Conservation (phyloP, 2,888 invertebrate species). For the Tipula confusa region DNA sequence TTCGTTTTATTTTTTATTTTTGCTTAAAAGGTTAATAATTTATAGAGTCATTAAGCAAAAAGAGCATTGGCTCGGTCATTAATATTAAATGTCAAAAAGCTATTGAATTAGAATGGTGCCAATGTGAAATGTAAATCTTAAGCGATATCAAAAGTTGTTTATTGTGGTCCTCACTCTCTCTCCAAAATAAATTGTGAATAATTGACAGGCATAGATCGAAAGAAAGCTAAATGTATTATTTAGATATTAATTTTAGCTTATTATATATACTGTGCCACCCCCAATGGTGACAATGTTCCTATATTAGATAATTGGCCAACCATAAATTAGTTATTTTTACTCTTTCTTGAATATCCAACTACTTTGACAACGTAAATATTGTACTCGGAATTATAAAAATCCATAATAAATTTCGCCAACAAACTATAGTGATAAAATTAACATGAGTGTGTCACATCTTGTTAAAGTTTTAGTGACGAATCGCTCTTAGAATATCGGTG, state of each 20-base stretch:
- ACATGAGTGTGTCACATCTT: too few species aligned
- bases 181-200: not conserved
- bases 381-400: too few species aligned
- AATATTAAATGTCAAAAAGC: not conserved
- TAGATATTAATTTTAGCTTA: too few species aligned
- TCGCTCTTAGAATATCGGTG: too few species aligned
- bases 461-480: too few species aligned
- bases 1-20: not conserved
- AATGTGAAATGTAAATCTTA: not conserved
- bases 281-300: not conserved
- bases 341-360: too few species aligned
- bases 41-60: not conserved
- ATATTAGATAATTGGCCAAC: not conserved
- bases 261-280: not conserved
- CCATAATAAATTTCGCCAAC: too few species aligned
- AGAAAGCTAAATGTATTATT: not conserved
- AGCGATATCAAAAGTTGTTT: not conserved
- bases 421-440: too few species aligned
- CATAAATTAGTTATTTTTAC: too few species aligned
- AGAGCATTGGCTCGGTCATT: not conserved
- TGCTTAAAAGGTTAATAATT: not conserved
- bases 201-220: not conserved
- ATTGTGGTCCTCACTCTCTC: not conserved
- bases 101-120: not conserved
- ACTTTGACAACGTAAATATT: too few species aligned